Evolutionary conservation across 2,888 invertebrate genomes (phyloP), one percentile per base, ranked within the genome.

Genomic region (Chymomyza fuscimana): DNA sequence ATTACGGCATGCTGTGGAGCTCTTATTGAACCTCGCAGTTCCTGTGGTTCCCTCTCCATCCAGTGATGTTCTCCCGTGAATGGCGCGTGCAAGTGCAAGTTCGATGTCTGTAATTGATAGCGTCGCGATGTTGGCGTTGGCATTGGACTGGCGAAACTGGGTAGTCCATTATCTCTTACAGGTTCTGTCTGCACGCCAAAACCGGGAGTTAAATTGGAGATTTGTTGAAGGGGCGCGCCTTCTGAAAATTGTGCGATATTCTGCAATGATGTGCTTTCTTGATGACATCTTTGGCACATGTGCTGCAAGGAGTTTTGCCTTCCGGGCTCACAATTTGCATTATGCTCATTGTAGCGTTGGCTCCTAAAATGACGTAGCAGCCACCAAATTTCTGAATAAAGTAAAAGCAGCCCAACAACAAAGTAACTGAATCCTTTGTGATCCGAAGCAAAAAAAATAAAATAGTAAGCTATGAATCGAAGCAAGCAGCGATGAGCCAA

Each of bases 371-470:
- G 72, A 0, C 2, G 12, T 0, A 58, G 5, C 6, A 77, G n/a
- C 36, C 60, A 51, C 40, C 59, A 65, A 0, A 76, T 7, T 12
- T 76, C 67, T 5, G 67, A 64, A 68, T 68, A 76, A 0, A 63
- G 22, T 4, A 75, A 0, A 50, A 86, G 6, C 1, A 74, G 1
- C 0, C 1, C 2, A 0, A 81, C 9, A 25, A 67, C 74, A 4
- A 2, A 1, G 32, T 62, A 61, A 2, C 66, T 60, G 9, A 78
- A 78, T 0, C 1, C 1, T 4, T 0, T 2, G 56, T 73, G 22
- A 40, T 73, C 73, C 56, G 82, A 81, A 5, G 80, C 36, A 6
- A 16, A 6, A 2, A 86, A 63, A 0, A 81, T 51, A 1, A 59
- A 0, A n/a, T 68, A 75, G 0, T 74, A 40, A 4, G 70, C 54